These are phyloP conservation scores for Rhopalosiphum nymphaeae DNA, from an alignment of 2,888 invertebrate genomes.

Conservation along the genomic window DNA sequence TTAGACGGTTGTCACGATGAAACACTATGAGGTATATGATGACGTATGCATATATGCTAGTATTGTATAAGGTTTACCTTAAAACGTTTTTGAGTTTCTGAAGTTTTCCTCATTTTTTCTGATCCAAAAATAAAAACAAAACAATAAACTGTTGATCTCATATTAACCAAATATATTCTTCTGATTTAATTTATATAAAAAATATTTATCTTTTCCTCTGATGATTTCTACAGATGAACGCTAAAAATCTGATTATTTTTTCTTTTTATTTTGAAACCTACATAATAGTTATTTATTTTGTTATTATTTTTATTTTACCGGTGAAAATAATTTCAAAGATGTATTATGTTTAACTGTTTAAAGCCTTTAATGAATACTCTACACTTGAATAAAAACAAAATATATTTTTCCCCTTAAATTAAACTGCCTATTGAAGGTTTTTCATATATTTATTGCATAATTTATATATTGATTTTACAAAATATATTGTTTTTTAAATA, in stretches of 20 bases:
- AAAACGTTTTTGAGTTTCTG: constrained; percentile 14
- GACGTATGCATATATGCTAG: neutral
- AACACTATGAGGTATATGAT: neutral
- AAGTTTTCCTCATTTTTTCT: neutral
- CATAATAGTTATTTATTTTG: neutral
- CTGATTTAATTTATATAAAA: neutral
- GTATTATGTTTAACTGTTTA: neutral
- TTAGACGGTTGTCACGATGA: neutral
- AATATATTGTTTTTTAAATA: neutral
- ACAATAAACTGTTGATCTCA: neutral
- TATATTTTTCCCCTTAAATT: neutral
- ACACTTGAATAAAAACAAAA: neutral
- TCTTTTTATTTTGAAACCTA: neutral
- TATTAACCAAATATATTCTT: neutral
- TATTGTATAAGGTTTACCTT: neutral
- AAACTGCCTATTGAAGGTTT: neutral
- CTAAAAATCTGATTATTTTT: neutral
- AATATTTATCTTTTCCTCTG: neutral
- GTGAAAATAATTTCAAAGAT: neutral
- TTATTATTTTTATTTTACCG: neutral
- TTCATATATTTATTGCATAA: neutral
- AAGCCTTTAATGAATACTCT: neutral
- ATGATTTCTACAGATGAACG: neutral
- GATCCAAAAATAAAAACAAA: neutral
- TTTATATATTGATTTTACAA: neutral